These are phyloP conservation scores for Papilio protenor DNA, from an alignment of 2,888 invertebrate species.

Conservation along the genomic window DNA sequence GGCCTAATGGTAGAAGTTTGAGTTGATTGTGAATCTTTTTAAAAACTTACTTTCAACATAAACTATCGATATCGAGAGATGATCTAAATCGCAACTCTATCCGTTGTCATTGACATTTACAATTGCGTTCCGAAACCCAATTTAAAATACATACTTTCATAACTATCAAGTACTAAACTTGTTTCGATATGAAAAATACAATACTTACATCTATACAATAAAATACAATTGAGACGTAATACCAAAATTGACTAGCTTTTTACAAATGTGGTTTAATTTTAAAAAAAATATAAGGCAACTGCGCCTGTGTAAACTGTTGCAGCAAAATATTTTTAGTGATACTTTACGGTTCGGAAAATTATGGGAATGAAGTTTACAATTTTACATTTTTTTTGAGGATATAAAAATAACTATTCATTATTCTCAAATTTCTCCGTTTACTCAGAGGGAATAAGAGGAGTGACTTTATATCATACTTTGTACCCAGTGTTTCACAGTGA, in stretches of 20 bases:
- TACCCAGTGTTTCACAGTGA: too few relatives aligned
- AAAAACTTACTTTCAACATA: not conserved
- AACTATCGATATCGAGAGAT: not conserved
- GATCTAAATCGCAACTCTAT: not conserved
- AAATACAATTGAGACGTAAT: too few relatives aligned
- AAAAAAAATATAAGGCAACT: not conserved
- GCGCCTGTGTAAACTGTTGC: constrained; percentile 13
- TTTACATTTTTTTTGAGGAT: too few relatives aligned
- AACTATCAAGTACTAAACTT: too few relatives aligned
- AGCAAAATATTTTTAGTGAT: not conserved
- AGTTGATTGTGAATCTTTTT: not conserved
- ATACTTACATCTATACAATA: not conserved
- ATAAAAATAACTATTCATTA: too few relatives aligned
- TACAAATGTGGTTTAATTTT: not conserved
- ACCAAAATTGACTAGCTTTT: not conserved
- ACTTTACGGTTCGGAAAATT: too few relatives aligned
- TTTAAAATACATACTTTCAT: too few relatives aligned
- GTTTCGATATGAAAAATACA: not conserved
- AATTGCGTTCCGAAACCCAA: constrained; percentile 22
- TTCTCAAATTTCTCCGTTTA: too few relatives aligned
- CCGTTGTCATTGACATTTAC: constrained; percentile 1
- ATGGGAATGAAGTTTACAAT: too few relatives aligned
- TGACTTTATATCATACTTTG: too few relatives aligned
- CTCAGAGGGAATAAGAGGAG: too few relatives aligned
- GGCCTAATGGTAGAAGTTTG: too few relatives aligned